Evolutionary conservation across 1,140 invertebrate genomes (phyloP).

Genomic region (Mya arenaria): DNA sequence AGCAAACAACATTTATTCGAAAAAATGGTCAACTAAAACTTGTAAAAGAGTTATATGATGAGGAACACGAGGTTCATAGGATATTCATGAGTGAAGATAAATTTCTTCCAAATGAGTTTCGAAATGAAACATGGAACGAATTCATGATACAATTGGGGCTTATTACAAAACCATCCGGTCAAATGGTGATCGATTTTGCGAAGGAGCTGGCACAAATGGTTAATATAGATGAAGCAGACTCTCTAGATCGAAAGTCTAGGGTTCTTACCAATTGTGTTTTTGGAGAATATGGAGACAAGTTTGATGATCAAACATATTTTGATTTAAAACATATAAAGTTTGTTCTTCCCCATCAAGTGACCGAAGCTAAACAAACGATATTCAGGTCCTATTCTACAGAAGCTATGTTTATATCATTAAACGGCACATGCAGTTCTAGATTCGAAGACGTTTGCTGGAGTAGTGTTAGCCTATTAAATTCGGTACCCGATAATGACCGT

Average conservation of each 20-base stretch:
- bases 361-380: neutral
- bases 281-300: neutral
- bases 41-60: neutral
- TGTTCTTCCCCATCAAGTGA: neutral
- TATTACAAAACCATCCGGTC: neutral
- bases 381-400: neutral
- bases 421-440: neutral
- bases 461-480: neutral
- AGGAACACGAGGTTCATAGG: neutral
- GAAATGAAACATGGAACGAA: neutral
- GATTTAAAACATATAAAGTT: slow-evolving; percentile 18
- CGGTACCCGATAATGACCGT: neutral
- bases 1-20: neutral
- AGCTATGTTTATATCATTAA: neutral
- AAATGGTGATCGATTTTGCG: slow-evolving; percentile 34
- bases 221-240: neutral
- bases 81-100: neutral
- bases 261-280: neutral
- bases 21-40: neutral
- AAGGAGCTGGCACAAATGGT: neutral
- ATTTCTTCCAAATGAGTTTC: slow-evolving; percentile 8
- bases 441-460: neutral
- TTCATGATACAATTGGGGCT: slow-evolving; percentile 30
- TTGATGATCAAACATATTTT: neutral
- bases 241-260: neutral